phyloP scores from a whole-genome alignment of 1,140 invertebrate genomes.

The Phenacoccus solenopsis region DNA sequence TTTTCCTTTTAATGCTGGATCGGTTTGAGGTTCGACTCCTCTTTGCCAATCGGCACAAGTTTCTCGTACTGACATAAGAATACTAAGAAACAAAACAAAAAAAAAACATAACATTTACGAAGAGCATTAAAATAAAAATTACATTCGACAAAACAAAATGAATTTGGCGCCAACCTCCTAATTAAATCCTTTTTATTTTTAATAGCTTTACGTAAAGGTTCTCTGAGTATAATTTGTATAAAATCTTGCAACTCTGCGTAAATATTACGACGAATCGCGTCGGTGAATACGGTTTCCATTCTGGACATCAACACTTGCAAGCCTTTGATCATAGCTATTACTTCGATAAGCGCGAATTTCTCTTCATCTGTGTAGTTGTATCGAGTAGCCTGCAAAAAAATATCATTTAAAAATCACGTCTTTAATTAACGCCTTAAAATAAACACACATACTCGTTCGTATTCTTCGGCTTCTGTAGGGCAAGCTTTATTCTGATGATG shows the following conservation, averaged over 20 bases:
- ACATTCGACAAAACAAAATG: background rate
- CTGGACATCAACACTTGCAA: conserved; percentile 92
- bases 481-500: conserved; percentile 93
- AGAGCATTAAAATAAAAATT: background rate
- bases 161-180: conserved; percentile 47
- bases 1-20: conserved; percentile 88
- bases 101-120: background rate
- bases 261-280: conserved; percentile 87
- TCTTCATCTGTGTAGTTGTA: conserved; percentile 98
- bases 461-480: conserved; percentile 95
- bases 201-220: conserved; percentile 89
- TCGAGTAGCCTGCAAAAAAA: conserved; percentile 54
- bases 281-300: conserved; percentile 95
- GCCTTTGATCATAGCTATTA: conserved; percentile 99
- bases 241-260: conserved; percentile 97
- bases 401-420: too few species aligned
- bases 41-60: conserved; percentile 93
- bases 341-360: conserved; percentile 96
- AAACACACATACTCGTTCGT: conserved; percentile 61
- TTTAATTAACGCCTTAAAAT: too few species aligned
- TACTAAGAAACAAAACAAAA: conserved; percentile 37
- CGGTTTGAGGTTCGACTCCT: conserved; percentile 79
- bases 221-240: conserved; percentile 78
- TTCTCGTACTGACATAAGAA: conserved; percentile 87
- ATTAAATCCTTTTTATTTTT: conserved; percentile 98